Base-by-base conservation (phyloP, 2,888 invertebrate genomes). In the Cyclophora albipunctata region DNA sequence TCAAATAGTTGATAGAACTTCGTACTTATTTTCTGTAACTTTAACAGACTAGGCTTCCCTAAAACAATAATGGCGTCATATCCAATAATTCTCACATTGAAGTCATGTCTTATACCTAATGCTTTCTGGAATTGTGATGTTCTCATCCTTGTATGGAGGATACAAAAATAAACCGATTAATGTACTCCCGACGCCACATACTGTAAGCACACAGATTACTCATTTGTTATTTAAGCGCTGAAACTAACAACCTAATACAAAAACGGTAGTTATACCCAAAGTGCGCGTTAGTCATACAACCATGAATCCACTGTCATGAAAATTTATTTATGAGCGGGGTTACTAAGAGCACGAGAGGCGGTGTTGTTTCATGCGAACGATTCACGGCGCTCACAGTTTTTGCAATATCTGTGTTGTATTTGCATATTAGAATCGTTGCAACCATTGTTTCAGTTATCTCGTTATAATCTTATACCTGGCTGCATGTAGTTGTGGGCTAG, bases 381-480 rank as follows among this genome's bases (percentile, higher is more conserved):
- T 66, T 65, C 69, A 63, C 71, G 60, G 63, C 60, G 54, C 55
- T 50, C 53, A 49, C 49, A 63, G 65, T 73, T 75, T 74, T 74
- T 71, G 76, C 70, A 74, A 77, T 73, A 69, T 68, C 63, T 73
- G 62, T 65, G 69, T 68, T 66, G 67, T 71, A 80, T 81, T 82
- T 82, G 75, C 81, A 84, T 81, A 71, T 73, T 71, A 58, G 59
- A 58, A 74, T 73, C 68, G 69, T 66, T 73, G 72, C 73, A 74
- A 70, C 75, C 82, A 84, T 87, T 87, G 87, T 86, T 81, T 78
- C 64, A 78, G 70, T 75, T 85, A 87, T 87, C 85, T 72, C 63
- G 67, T 63, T 80, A 65, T 67, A 71, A 87, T 88, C 86, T 84
- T 68, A 68, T 72, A 73, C 73, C 70, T 75, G 78, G 75, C 72